Conservation (phyloP, 2,888 invertebrate species). For the Drosophila anceps region DNA sequence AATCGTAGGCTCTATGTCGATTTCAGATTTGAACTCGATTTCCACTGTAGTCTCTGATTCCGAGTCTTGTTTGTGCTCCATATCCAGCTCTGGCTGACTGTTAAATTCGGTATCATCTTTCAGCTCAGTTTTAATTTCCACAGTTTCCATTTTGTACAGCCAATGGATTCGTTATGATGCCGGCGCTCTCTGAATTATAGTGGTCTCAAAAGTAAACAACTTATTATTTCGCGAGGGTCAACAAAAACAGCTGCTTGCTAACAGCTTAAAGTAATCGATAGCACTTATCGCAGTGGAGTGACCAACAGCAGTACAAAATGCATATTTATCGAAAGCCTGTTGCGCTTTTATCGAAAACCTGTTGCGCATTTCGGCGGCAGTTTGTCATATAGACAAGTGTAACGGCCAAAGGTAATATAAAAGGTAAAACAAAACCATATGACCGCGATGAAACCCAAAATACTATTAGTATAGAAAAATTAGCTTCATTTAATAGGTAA, state of each 20-base stretch:
- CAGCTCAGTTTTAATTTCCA: conserved; percentile 34
- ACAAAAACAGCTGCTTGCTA: conserved; percentile 22
- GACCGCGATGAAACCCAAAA: background rate
- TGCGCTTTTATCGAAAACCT: conserved; percentile 5
- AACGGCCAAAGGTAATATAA: background rate
- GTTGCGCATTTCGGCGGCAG: background rate
- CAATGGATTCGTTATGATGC: background rate
- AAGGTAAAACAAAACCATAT: too few species aligned
- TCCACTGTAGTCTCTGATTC: background rate
- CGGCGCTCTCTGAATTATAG: background rate
- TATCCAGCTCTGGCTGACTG: background rate
- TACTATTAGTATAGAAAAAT: background rate
- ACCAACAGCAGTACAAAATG: background rate
- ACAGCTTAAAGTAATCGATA: background rate
- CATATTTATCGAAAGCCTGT: background rate
- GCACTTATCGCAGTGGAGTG: background rate
- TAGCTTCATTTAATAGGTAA: background rate
- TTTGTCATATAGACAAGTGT: background rate
- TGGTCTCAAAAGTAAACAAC: background rate
- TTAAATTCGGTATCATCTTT: background rate
- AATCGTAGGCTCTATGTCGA: conserved; percentile 22
- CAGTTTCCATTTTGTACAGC: conserved; percentile 41
- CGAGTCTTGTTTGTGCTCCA: background rate
- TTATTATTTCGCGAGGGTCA: background rate
- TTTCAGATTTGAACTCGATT: conserved; percentile 30